phyloP scores from a whole-genome alignment of 2,888 invertebrate species.

The Halictus quadricinctus region DNA sequence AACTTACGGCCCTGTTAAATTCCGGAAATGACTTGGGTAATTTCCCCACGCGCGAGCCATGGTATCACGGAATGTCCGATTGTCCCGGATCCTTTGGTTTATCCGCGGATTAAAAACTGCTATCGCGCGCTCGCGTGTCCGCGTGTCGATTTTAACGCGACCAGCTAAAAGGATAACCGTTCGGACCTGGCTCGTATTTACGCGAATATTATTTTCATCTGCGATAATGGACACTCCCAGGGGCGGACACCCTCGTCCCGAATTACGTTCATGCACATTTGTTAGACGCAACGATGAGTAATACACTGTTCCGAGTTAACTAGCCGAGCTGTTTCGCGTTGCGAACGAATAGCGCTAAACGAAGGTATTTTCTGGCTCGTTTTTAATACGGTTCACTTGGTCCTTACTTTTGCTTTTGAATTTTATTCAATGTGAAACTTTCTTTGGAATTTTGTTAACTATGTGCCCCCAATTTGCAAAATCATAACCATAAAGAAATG shows the following conservation, averaged over 20 bases:
- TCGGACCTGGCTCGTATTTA: not conserved
- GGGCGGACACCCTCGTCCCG: not conserved
- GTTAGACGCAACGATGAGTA: not conserved
- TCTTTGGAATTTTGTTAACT: too few relatives aligned
- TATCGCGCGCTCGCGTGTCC: not conserved
- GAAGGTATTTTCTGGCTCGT: not conserved
- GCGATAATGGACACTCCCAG: conserved; percentile 5
- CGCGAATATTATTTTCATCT: not conserved
- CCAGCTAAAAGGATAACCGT: not conserved
- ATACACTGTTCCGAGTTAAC: not conserved
- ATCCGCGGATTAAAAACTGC: not conserved
- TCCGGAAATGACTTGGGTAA: not conserved
- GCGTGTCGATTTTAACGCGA: conserved; percentile 2
- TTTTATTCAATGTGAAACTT: too few relatives aligned
- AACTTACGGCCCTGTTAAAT: not conserved
- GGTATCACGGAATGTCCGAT: not conserved
- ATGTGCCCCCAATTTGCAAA: too few relatives aligned
- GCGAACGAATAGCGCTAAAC: not conserved
- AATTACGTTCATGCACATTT: not conserved
- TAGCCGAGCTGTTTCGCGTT: not conserved
- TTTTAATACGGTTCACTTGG: not conserved
- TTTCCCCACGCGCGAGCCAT: not conserved
- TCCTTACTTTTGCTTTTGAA: not conserved
- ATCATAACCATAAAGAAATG: too few relatives aligned
- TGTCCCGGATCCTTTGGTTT: not conserved